Evolutionary conservation across 1,140 invertebrate genomes (phyloP), one percentile per base, ranked within the genome.

Genomic region (Caenorhabditis inopinata): DNA sequence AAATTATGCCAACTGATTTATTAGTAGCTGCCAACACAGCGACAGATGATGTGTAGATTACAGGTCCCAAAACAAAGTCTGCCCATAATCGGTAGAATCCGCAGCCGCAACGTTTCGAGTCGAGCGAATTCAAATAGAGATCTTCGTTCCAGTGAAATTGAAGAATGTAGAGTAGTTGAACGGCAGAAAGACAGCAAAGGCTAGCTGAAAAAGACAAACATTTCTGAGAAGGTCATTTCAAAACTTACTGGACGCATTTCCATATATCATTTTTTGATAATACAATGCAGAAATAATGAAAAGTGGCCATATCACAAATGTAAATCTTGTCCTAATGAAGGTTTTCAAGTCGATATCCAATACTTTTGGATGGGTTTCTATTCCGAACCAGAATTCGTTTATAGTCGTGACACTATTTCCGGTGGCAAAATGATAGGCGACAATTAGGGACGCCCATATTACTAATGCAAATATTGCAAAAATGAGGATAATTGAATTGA

Each of bases 301-400:
- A 23, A 78, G 51, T 18, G 49, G 32, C 49, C 76, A 78, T n/a
- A 78, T 38, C 3, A 53, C 49, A 18, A 45, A 78, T 3, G 35
- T 38, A 9, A 78, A 48, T 29, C 76, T 7, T 2, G 53, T 58
- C 29, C 76, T 0, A 14, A 47, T 47, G n/a, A 78, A 78, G 18
- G 35, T 51, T 78, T 78, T 78, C 42, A 78, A n/a, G 32, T 78
- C 76, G 18, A 78, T 78, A 16, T 78, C 76, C 49, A 78, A 29
- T 21, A 78, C 18, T 27, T 47, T 58, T 5, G 76, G 76, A 42
- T 47, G 38, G 4, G 38, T 42, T 62, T 78, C 76, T 1, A 78
- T 53, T 12, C 76, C 76, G 25, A 78, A 78, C 35, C 76, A 78
- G 14, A 78, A 53, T 68, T 78, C 76, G 14, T 11, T 35, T 12